Evolutionary conservation across 2,888 invertebrate genomes (phyloP), one percentile per base, ranked within the genome.

Genomic region (Eumerus sabulonum): DNA sequence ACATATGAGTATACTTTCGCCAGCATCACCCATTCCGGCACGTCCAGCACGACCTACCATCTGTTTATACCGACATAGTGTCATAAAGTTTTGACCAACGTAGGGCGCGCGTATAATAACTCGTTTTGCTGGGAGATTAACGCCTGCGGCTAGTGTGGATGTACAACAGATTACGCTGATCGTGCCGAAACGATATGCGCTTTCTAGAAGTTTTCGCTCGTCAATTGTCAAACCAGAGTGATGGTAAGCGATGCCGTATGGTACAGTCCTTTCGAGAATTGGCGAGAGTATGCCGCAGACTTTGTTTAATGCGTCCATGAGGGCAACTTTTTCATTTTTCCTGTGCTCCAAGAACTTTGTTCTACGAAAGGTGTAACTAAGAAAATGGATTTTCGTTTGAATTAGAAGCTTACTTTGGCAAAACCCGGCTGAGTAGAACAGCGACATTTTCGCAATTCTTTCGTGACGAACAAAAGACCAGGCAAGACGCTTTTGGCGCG

Each of bases 61-160:
- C 92, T 99, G 99, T 81, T 97, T 94, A 89, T 99, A 99, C 82
- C 93, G 92, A 82, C 94, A 93, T 18, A 94, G 90, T 56, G 92
- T 92, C 74, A 98, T 90, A 85, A 94, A 93, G 16, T 92, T 91
- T 40, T 90, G 90, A 0, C 95, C 98, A 48, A 98, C 92, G 84
- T 92, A 94, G 0, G 98, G 98, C 56, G 95, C 93, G 81, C 98
- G 91, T 82, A 98, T 89, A 57, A 98, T 93, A 0, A 98, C 96
- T 85, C 98, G 92, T 89, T 93, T 92, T 0, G 98, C 98, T 12
- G 98, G 98, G 83, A 99, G 91, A 91, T 99, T 99, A 27, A 99
- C 97, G 1, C 98, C 98, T 17, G 98, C 98, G n/a, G 98, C 98
- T 82, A 99, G 90, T 0, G 98, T 99, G 0, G 98, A 98, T 0